A percentile compares a stretch with the other conserved stretches of the same genome.
Evolutionary conservation across 1,140 invertebrate species (phyloP).

Genomic region (Sitophilus oryzae): DNA sequence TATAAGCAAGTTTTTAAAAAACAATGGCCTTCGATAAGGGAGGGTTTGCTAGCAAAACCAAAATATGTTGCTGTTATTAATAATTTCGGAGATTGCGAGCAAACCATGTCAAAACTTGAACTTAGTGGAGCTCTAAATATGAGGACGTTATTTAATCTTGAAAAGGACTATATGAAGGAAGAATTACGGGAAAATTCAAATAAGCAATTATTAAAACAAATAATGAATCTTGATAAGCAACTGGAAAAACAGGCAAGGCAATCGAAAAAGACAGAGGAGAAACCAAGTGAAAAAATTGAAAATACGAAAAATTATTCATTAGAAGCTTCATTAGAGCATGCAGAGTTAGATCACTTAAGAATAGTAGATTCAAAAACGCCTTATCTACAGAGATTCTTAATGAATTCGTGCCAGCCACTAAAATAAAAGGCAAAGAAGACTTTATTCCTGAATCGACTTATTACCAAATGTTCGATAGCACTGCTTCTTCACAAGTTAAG

Average conservation of each 20-base stretch:
- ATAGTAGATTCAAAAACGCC: constrained; percentile 53
- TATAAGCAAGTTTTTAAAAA: constrained; percentile 79
- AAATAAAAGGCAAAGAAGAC: constrained; percentile 75
- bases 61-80: constrained; percentile 91
- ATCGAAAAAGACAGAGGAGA: too few relatives aligned
- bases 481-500: constrained; percentile 54
- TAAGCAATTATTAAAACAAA: constrained; percentile 34
- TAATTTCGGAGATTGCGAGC: constrained; percentile 68
- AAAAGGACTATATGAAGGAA: constrained; percentile 38
- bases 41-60: constrained; percentile 70
- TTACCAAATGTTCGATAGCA: constrained; percentile 54
- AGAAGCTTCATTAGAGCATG: constrained; percentile 38
- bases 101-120: constrained; percentile 53
- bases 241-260: too few relatives aligned
- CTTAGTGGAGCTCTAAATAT: constrained; percentile 53
- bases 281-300: too few relatives aligned
- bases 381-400: constrained; percentile 54
- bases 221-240: constrained; percentile 38
- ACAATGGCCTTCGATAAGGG: constrained; percentile 75
- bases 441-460: constrained; percentile 71
- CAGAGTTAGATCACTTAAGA: constrained; percentile 53
- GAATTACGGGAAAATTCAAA: constrained; percentile 26
- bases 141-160: constrained; percentile 44
- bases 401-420: constrained; percentile 73
- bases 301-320: constrained; percentile 40